Percentiles rank a stretch among this genome's conserved stretches.
Conservation (phyloP, 2,888 invertebrate genomes). For the Amphipyra berbera region DNA sequence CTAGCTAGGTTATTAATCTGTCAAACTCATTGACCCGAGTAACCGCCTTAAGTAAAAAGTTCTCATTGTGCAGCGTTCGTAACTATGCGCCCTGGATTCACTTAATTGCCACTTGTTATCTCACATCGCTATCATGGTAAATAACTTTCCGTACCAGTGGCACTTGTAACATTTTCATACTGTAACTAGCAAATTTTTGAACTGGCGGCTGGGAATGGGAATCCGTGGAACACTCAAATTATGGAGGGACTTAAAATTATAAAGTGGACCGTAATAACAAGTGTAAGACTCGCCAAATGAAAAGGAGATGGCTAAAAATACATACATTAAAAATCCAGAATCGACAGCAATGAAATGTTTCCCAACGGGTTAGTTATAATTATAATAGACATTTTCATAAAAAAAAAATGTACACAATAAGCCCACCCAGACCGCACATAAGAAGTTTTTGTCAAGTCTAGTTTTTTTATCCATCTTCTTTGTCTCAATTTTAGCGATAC, state of each 20-base stretch:
- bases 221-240: slow-evolving; percentile 1
- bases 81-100: not conserved
- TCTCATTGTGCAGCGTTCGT: not conserved
- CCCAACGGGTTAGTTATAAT: no score
- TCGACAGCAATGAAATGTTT: no score
- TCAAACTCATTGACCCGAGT: not conserved
- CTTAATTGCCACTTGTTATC: slow-evolving; percentile 21
- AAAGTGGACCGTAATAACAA: not conserved
- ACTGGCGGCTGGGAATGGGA: not conserved
- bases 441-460: no score
- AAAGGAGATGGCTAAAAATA: no score
- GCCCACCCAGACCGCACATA: no score
- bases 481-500: no score
- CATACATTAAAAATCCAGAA: no score
- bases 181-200: slow-evolving; percentile 6
- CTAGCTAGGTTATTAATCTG: no score
- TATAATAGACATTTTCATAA: no score
- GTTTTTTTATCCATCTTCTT: no score
- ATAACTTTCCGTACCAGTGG: not conserved
- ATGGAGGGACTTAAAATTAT: not conserved
- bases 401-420: no score
- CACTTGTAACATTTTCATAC: slow-evolving; percentile 10
- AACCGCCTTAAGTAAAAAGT: not conserved
- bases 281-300: not conserved
- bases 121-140: not conserved